A percentile compares a stretch with the other conserved stretches of the same genome.
Conservation (phyloP, 92 coral and sea anemone species). For the Epizoanthus fatuus region DNA sequence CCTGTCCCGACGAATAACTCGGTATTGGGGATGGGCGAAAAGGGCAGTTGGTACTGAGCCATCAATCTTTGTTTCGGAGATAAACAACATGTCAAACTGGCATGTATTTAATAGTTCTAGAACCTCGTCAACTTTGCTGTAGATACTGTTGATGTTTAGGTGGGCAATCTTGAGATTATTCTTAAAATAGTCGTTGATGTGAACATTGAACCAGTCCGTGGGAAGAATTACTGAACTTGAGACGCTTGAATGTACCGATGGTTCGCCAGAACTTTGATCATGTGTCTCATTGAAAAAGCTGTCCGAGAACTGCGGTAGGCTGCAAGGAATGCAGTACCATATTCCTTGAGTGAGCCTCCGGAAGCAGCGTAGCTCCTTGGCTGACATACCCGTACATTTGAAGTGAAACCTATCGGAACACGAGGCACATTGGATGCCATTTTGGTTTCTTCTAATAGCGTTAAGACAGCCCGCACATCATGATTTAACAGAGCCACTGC, state of each 20-base stretch:
- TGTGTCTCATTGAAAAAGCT: slow-evolving; percentile 36
- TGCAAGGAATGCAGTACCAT: slow-evolving; percentile 34
- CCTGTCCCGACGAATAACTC: slow-evolving; percentile 7
- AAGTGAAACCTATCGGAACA: slow-evolving; percentile 16
- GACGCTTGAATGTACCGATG: neutral
- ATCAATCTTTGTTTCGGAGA: slow-evolving; percentile 52
- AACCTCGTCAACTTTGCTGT: slow-evolving; percentile 35
- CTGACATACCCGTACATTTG: slow-evolving; percentile 36
- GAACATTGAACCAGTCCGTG: no score
- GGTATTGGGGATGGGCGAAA: neutral
- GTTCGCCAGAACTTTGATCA: slow-evolving; percentile 1
- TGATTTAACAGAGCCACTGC: slow-evolving; percentile 12
- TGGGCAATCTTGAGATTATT: slow-evolving; percentile 25
- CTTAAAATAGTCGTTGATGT: slow-evolving; percentile 24
- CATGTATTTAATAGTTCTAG: slow-evolving; percentile 13
- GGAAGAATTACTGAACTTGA: no score
- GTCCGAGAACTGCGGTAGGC: slow-evolving; percentile 44
- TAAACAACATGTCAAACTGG: slow-evolving; percentile 38
- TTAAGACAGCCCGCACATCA: slow-evolving; percentile 23
- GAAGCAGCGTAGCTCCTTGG: slow-evolving; percentile 14
- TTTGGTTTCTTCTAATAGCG: slow-evolving; percentile 24
- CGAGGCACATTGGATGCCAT: slow-evolving; percentile 40
- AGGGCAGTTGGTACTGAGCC: neutral
- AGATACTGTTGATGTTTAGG: slow-evolving; percentile 41
- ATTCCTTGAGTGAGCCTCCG: slow-evolving; percentile 17